Base-by-base conservation (phyloP, 1,140 invertebrate genomes). In the Heliothis subflexa region DNA sequence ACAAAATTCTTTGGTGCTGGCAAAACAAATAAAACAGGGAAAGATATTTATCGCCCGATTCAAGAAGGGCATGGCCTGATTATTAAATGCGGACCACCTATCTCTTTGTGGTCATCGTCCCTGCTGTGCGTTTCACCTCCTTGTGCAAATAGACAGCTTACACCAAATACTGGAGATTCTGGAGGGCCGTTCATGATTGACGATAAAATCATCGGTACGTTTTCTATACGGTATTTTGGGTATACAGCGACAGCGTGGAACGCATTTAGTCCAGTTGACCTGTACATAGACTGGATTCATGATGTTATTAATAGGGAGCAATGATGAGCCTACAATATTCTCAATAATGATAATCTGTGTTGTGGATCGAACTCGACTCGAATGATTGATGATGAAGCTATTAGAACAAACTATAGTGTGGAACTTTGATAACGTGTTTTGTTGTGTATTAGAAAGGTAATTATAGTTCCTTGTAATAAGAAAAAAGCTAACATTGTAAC, bases 261-360 rank as follows among this genome's bases (percentile, higher is more conserved):
- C 1, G 57, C 57, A 0, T 61, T 61, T 14, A 33, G 2, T 33
- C 57, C 57, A 33, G 25, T 61, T 28, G 57, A 61, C 21, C 5
- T 61, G 13, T 61, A 61, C 14, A 28, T 61, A 14, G 57, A 61
- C 25, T 61, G 57, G 57, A 61, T 61, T 7, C 11, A 33, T 33
- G 21, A 61, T 3, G 13, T 61, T 4, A 61, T 33, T 25, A 33
- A 3, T 61, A n/a, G 5, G 5, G 1, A 3, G 13, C 5, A 40
- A 9, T 40, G 33, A 40, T 40, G 33, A 33, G 33, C 33, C 3
- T 3, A 33, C 3, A 33, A 33, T 3, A 3, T 3, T 33, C 33
- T 33, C 33, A 7, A 33, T 33, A 33, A 33, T 33, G 33, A 33
- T 33, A 7, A 33, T 7, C 5, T 40, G 33, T 40, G 5, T 0